Percentiles rank a stretch among this genome's conserved stretches.
These are phyloP conservation scores for Lordiphosa collinella DNA, from an alignment of 1,140 invertebrate species.

Conservation along the genomic window DNA sequence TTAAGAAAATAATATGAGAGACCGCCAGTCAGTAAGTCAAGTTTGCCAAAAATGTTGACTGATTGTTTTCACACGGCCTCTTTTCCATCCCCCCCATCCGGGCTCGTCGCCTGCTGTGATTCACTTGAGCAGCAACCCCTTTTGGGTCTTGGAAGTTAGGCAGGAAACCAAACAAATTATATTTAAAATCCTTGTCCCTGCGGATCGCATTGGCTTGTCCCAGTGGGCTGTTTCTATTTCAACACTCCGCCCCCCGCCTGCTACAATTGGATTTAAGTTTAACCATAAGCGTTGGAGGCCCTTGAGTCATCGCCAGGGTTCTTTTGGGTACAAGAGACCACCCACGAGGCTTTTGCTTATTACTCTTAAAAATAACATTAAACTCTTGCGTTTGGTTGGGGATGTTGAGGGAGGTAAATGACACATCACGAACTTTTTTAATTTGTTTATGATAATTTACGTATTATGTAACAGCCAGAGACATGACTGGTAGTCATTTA, in stretches of 20 bases:
- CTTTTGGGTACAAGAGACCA: constrained; percentile 34
- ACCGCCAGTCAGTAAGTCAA: constrained; percentile 57
- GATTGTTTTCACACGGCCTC: constrained; percentile 64
- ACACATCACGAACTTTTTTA: constrained; percentile 77
- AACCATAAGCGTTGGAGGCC: constrained; percentile 17
- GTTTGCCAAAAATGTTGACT: constrained; percentile 70
- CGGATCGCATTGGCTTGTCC: constrained; percentile 22
- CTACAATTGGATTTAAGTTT: constrained; percentile 69
- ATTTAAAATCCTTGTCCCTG: constrained; percentile 58
- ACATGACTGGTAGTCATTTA: constrained; percentile 57
- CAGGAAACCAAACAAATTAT: constrained; percentile 64
- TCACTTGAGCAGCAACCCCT: constrained; percentile 59
- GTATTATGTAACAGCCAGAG: constrained; percentile 40
- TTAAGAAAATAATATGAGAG: constrained; percentile 72
- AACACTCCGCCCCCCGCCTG: constrained; percentile 41
- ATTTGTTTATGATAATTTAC: constrained; percentile 78
- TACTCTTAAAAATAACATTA: constrained; percentile 56
- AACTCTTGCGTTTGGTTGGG: constrained; percentile 31
- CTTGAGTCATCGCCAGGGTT: constrained; percentile 23
- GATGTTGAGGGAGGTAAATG: constrained; percentile 42
- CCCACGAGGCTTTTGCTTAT: constrained; percentile 65
- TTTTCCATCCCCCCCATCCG: constrained; percentile 6
- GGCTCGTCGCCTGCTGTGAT: constrained; percentile 42
- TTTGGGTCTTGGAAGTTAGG: constrained; percentile 22
- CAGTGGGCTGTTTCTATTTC: constrained; percentile 58